A percentile compares a stretch with the other conserved stretches of the same genome.
These are phyloP conservation scores for Cyclina sinensis DNA, from an alignment of 1,140 invertebrate genomes.

Conservation along the genomic window DNA sequence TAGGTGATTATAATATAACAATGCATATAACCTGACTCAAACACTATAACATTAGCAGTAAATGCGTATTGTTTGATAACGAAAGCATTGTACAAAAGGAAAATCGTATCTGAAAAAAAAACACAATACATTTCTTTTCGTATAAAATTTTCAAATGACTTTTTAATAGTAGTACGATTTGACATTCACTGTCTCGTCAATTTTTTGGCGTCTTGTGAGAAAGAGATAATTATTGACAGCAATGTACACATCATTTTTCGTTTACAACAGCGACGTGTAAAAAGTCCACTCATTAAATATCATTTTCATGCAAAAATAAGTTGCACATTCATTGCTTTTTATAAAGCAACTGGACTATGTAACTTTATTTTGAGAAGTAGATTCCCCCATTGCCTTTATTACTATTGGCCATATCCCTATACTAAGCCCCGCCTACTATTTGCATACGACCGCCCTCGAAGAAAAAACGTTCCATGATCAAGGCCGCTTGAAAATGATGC, in stretches of 20 bases:
- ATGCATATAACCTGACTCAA: too few relatives aligned
- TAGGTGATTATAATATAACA: too few relatives aligned
- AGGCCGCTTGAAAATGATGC: neutral
- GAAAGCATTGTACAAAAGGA: too few relatives aligned
- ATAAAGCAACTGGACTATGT: neutral
- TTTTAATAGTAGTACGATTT: too few relatives aligned
- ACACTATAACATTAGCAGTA: too few relatives aligned
- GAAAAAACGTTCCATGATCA: neutral
- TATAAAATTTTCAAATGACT: too few relatives aligned
- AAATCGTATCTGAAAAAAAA: too few relatives aligned
- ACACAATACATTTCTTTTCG: too few relatives aligned
- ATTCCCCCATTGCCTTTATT: neutral
- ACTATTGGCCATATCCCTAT: neutral
- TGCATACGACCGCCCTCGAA: slow-evolving; percentile 13
- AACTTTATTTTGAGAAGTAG: neutral
- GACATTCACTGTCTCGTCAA: too few relatives aligned
- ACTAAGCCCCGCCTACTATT: slow-evolving; percentile 47
- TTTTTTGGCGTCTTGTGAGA: neutral
- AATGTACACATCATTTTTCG: neutral
- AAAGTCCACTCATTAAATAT: neutral
- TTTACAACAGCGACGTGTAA: neutral
- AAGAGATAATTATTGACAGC: neutral
- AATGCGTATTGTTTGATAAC: too few relatives aligned
- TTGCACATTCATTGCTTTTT: neutral
- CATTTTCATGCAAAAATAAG: neutral